Conservation (phyloP, 2,888 invertebrate species). For the Amblyjoppa proteus region DNA sequence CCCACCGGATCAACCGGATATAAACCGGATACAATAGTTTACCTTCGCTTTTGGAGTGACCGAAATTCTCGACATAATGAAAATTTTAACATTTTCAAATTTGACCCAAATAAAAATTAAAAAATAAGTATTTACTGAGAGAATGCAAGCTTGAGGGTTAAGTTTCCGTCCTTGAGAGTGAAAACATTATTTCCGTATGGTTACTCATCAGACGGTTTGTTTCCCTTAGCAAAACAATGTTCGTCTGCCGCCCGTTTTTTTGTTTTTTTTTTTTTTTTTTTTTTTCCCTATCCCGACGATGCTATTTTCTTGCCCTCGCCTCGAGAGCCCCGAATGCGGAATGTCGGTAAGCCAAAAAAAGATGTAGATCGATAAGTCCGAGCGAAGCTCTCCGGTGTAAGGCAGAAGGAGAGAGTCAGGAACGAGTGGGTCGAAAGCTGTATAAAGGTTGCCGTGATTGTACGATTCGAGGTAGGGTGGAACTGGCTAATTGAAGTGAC, state of each 20-base stretch:
- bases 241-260: not conserved
- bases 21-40: no score
- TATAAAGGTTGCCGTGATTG: conserved; percentile 42
- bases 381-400: not conserved
- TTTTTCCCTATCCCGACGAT: not conserved
- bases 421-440: conserved; percentile 1
- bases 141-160: not conserved
- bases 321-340: not conserved
- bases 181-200: not conserved
- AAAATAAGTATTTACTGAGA: not conserved
- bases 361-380: conserved; percentile 1
- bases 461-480: conserved; percentile 45
- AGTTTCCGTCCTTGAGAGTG: not conserved
- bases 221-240: not conserved
- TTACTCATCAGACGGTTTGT: not conserved
- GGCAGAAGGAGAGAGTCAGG: not conserved
- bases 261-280: conserved; percentile 6
- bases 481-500: conserved; percentile 72
- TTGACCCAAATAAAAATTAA: not conserved
- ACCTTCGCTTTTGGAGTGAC: not conserved
- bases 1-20: no score
- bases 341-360: conserved; percentile 5
- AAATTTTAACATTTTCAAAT: not conserved
- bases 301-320: conserved; percentile 1
- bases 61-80: not conserved